Evolutionary conservation across 2,888 invertebrate genomes (phyloP).

Genomic region (Lasioglossum figueresi): DNA sequence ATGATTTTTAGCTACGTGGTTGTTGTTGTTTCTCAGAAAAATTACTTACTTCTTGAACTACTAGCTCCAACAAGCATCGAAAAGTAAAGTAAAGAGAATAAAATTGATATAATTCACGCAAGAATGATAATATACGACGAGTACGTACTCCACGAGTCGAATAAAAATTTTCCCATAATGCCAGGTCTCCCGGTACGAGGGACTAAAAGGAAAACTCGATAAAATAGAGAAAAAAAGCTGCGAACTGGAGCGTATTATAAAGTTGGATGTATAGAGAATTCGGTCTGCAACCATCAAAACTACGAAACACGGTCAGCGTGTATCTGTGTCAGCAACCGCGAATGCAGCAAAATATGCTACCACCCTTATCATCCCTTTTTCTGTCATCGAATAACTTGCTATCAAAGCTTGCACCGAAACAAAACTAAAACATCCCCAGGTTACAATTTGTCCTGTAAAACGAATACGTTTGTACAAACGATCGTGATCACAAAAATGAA

Average conservation of each 20-base stretch:
- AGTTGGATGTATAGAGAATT: background rate
- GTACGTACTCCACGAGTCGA: background rate
- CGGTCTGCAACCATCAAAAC: background rate
- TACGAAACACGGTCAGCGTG: background rate
- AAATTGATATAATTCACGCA: background rate
- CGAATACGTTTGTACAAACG: background rate
- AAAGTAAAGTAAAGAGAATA: background rate
- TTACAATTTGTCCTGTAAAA: background rate
- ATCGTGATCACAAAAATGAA: too few species aligned
- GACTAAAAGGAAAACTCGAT: background rate
- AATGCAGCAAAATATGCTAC: background rate
- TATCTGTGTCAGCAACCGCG: background rate
- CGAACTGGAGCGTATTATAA: slow-evolving; percentile 6
- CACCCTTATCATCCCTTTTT: background rate
- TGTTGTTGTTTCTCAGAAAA: too few species aligned
- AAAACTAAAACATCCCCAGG: background rate
- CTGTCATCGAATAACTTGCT: background rate
- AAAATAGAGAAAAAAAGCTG: background rate
- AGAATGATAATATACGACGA: background rate
- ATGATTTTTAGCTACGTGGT: background rate
- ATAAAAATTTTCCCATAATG: background rate
- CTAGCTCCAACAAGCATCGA: background rate
- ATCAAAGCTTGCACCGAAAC: background rate
- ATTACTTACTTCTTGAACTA: too few species aligned
- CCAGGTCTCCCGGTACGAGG: background rate